Evolutionary conservation across 2,797 vertebrate genomes (phyloP).

Genomic region (Serranus cabrilla): DNA sequence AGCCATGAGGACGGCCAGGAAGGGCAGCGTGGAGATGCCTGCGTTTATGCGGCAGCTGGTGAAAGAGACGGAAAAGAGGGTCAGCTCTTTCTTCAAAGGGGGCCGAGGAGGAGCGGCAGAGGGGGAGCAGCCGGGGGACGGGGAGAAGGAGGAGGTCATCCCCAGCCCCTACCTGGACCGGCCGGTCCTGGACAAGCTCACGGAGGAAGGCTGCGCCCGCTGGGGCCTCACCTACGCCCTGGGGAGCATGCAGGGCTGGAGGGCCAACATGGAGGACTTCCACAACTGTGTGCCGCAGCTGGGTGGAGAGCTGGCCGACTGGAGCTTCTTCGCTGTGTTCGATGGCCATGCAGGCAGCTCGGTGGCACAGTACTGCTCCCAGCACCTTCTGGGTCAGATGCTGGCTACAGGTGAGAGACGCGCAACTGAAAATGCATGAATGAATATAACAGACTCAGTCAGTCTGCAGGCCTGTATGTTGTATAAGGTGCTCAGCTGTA

Average conservation of each 20-base stretch:
- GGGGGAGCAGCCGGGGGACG: conserved; percentile 66
- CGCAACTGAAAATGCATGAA: conserved; percentile 7
- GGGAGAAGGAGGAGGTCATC: conserved; percentile 78
- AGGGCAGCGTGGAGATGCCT: conserved; percentile 86
- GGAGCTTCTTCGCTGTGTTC: conserved; percentile 89
- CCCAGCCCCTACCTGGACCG: conserved; percentile 84
- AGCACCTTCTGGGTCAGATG: conserved; percentile 86
- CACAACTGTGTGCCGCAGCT: conserved; percentile 87
- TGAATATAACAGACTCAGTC: background rate
- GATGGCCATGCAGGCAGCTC: conserved; percentile 87
- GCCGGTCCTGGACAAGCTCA: conserved; percentile 86
- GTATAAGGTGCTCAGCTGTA: background rate
- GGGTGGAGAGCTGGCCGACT: conserved; percentile 81
- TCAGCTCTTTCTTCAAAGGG: conserved; percentile 87
- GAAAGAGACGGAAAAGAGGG: conserved; percentile 88
- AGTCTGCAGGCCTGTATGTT: too few relatives aligned
- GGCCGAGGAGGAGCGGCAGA: conserved; percentile 79
- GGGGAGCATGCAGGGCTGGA: conserved; percentile 90
- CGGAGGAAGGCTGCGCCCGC: conserved; percentile 81
- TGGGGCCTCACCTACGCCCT: conserved; percentile 84
- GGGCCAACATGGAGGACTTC: conserved; percentile 89
- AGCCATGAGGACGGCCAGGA: conserved; percentile 85
- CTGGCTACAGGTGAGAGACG: conserved; percentile 76
- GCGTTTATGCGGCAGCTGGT: conserved; percentile 87
- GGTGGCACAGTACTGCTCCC: conserved; percentile 87